These are phyloP conservation scores for Calcarius ornatus DNA, from an alignment of 2,113 vertebrate genomes.

Conservation along the genomic window DNA sequence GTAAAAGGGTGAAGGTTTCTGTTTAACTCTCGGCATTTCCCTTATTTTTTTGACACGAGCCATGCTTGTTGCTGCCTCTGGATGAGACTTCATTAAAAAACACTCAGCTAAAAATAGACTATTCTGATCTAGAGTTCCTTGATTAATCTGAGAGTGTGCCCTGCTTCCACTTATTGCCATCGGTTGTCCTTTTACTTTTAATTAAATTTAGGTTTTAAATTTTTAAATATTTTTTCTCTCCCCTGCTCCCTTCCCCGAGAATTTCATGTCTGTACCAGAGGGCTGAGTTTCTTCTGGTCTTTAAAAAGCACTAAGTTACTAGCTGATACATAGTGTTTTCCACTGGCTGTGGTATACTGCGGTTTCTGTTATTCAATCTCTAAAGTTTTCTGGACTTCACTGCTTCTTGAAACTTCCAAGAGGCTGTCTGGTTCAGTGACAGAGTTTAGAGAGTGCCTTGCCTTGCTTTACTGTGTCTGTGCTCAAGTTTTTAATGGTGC, in stretches of 20 bases:
- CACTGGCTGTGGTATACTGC: background rate
- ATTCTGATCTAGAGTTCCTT: background rate
- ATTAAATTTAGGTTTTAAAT: background rate
- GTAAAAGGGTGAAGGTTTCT: background rate
- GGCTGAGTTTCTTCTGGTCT: background rate
- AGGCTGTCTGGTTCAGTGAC: background rate
- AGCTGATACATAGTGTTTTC: background rate
- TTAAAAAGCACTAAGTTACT: background rate
- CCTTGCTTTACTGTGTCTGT: background rate
- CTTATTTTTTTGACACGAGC: background rate
- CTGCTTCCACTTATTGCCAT: constrained; percentile 1
- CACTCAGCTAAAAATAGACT: constrained; percentile 5
- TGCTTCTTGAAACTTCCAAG: background rate
- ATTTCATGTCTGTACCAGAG: background rate
- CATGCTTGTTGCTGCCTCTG: background rate
- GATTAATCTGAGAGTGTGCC: background rate
- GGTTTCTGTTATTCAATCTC: background rate
- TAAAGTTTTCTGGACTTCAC: background rate
- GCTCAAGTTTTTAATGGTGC: background rate
- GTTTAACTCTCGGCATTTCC: background rate
- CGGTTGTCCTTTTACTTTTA: background rate
- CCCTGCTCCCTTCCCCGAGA: accelerated
- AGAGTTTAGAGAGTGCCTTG: background rate
- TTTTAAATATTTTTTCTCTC: background rate
- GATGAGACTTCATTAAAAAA: constrained; percentile 15